Percentiles rank a stretch among this genome's conserved stretches.
Conservation (phyloP, 2,888 invertebrate genomes). For the Melinaea menophilus region DNA sequence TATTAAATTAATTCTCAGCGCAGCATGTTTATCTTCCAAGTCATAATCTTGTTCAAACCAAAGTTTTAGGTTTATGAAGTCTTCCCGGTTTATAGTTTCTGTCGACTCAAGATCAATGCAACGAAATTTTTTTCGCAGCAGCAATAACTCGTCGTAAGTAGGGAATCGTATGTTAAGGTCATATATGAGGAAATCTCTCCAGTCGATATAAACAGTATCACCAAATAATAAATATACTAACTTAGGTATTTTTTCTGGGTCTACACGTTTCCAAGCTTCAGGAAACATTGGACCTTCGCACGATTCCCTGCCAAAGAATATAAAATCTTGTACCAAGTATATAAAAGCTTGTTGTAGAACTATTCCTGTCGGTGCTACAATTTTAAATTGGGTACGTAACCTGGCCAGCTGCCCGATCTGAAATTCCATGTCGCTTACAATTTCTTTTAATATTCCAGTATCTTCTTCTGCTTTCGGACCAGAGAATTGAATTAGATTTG, state of each 20-base stretch:
- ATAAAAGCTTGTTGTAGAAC: conserved; percentile 68
- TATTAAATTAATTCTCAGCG: conserved; percentile 55
- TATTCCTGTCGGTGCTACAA: conserved; percentile 65
- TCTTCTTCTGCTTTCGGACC: conserved; percentile 35
- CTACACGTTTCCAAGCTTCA: conserved; percentile 61
- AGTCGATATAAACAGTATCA: conserved; percentile 76
- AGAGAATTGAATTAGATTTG: conserved; percentile 60
- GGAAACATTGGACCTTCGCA: conserved; percentile 57
- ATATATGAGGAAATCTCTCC: conserved; percentile 82
- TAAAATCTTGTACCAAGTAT: conserved; percentile 73
- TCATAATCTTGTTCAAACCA: conserved; percentile 67
- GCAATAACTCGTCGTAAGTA: conserved; percentile 71
- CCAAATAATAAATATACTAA: conserved; percentile 73
- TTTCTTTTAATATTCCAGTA: conserved; percentile 40
- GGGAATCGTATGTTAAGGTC: conserved; percentile 78
- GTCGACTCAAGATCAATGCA: conserved; percentile 62
- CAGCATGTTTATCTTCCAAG: conserved; percentile 40
- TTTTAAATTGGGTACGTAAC: conserved; percentile 57
- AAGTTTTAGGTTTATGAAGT: conserved; percentile 49
- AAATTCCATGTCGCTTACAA: conserved; percentile 49
- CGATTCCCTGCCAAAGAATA: conserved; percentile 66
- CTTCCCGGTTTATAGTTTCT: conserved; percentile 56
- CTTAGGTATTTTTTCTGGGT: conserved; percentile 62
- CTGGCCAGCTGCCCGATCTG: conserved; percentile 59
- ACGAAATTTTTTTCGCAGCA: conserved; percentile 66